Percentiles rank a stretch among this genome's conserved stretches.
Conservation (phyloP, 1,140 invertebrate species). For the Leguminivora glycinivorella region DNA sequence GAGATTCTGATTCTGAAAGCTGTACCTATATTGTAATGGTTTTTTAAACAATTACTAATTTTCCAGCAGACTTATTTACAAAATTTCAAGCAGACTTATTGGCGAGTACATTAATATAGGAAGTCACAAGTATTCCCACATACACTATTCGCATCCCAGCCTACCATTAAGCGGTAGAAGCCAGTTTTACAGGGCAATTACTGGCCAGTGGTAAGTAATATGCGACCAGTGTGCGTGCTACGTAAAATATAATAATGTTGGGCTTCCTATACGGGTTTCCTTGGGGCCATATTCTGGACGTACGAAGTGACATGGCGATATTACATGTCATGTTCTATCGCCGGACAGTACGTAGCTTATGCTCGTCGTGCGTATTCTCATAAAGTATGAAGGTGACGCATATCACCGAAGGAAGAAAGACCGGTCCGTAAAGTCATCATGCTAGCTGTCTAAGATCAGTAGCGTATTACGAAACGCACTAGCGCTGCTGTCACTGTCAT, state of each 20-base stretch:
- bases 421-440: too few relatives aligned
- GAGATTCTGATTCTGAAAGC: too few relatives aligned
- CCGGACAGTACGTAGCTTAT: not conserved
- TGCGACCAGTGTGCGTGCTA: slow-evolving; percentile 11
- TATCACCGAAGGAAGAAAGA: not conserved
- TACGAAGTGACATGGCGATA: not conserved
- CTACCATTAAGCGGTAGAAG: slow-evolving; percentile 11
- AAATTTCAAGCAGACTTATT: not conserved
- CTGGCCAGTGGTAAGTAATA: slow-evolving; percentile 2
- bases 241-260: slow-evolving; percentile 15
- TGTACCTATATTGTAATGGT: too few relatives aligned
- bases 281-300: not conserved
- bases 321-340: not conserved
- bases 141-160: not conserved
- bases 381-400: not conserved
- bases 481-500: too few relatives aligned
- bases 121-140: slow-evolving; percentile 10
- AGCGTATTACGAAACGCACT: too few relatives aligned
- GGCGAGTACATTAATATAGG: slow-evolving; percentile 3
- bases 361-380: not conserved
- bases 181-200: slow-evolving; percentile 16
- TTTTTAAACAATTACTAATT: too few relatives aligned
- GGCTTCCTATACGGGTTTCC: slow-evolving; percentile 2
- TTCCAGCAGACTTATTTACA: not conserved
- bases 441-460: too few relatives aligned